Evolutionary conservation across 2,113 vertebrate species (phyloP).

Genomic region (Seriola quinqueradiata): DNA sequence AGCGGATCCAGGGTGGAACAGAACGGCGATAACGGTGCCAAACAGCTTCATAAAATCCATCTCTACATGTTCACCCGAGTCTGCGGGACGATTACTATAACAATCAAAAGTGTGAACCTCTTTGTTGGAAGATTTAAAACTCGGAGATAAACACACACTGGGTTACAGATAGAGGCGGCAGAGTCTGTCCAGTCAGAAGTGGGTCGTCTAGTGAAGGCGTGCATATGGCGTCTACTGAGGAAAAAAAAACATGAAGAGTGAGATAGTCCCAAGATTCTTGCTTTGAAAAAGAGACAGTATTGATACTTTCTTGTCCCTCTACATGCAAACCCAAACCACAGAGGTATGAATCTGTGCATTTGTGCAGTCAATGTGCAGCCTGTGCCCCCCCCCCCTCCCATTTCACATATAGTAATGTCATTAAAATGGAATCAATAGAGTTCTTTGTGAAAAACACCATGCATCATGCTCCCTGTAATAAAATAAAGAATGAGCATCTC

Average conservation of each 20-base stretch:
- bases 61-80: slow-evolving; percentile 77
- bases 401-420: slow-evolving; percentile 41
- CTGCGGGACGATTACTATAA: neutral
- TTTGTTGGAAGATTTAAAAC: neutral
- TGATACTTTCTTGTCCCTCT: neutral
- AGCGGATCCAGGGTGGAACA: slow-evolving; percentile 76
- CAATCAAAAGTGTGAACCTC: neutral
- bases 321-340: neutral
- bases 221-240: slow-evolving; percentile 56
- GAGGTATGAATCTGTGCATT: slow-evolving; percentile 1
- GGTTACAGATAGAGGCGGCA: slow-evolving; percentile 7
- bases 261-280: slow-evolving; percentile 31
- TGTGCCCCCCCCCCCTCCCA: slow-evolving; percentile 15
- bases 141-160: slow-evolving; percentile 13
- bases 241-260: neutral
- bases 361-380: neutral
- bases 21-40: slow-evolving; percentile 80
- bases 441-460: slow-evolving; percentile 54
- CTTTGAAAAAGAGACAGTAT: slow-evolving; percentile 3
- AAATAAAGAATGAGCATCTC: slow-evolving; percentile 35
- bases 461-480: slow-evolving; percentile 60
- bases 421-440: slow-evolving; percentile 56
- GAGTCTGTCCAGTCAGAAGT: slow-evolving; percentile 42
- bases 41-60: slow-evolving; percentile 85
- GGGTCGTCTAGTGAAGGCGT: slow-evolving; percentile 63